phyloP scores from a whole-genome alignment of 2,113 vertebrate genomes.

The Leiothrix lutea region DNA sequence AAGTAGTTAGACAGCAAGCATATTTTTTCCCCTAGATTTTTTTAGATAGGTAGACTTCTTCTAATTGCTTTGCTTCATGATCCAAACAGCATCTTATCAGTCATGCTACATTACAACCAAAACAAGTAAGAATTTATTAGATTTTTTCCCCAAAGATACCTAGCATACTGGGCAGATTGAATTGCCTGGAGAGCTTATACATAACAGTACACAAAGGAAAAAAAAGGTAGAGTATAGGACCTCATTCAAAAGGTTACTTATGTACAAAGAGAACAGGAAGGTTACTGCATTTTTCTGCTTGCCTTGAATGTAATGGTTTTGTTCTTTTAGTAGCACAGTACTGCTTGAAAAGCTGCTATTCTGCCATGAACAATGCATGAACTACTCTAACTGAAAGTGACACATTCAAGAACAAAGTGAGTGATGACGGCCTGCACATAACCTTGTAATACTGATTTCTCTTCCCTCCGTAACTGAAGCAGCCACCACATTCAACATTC shows the following conservation, averaged over 20 bases:
- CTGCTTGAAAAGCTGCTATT: neutral
- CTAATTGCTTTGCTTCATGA: neutral
- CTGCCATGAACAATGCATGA: neutral
- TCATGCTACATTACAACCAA: neutral
- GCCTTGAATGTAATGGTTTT: neutral
- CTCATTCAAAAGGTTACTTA: neutral
- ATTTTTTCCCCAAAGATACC: fast-evolving
- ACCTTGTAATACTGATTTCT: neutral
- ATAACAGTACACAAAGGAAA: fast-evolving
- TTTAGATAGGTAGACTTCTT: neutral
- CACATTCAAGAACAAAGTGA: neutral
- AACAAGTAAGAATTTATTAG: neutral
- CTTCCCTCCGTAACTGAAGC: neutral
- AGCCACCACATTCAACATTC: neutral
- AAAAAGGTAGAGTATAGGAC: neutral
- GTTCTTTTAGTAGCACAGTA: neutral
- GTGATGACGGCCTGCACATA: neutral
- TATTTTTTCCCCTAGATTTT: neutral
- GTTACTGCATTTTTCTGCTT: neutral
- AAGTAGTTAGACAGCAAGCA: neutral
- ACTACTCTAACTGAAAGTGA: neutral
- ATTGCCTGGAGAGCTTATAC: neutral
- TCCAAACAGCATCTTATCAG: neutral
- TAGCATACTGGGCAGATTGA: neutral
- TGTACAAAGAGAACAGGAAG: neutral